Percentiles rank a stretch among this genome's conserved stretches.
Evolutionary conservation across 2,113 vertebrate genomes (phyloP).

Genomic region (Paramormyrops kingsleyae): DNA sequence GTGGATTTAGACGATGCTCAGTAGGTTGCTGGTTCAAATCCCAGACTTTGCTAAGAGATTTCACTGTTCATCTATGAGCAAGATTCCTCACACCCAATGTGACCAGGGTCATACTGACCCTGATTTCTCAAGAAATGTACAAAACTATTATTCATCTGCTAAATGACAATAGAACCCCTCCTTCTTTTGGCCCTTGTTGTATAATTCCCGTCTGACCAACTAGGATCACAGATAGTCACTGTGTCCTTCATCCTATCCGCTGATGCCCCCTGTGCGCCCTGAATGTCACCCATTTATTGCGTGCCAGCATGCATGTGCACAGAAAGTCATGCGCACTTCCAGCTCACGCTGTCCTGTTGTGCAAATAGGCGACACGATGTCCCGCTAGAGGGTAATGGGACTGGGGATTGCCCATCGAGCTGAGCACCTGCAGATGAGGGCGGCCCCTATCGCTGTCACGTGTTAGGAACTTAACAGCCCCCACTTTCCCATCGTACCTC

Average conservation of each 20-base stretch:
- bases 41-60: not conserved
- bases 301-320: not conserved
- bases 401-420: not conserved
- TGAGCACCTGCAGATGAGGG: not conserved
- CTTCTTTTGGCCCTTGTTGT: not conserved
- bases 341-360: not conserved
- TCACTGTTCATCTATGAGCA: not conserved
- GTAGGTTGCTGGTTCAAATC: not conserved
- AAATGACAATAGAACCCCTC: not conserved
- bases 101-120: not conserved
- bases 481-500: not conserved
- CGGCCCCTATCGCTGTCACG: not conserved
- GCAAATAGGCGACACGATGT: slow-evolving; percentile 1
- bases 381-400: not conserved
- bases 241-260: not conserved
- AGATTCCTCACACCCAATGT: not conserved
- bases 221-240: not conserved
- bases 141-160: not conserved
- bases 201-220: not conserved
- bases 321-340: no score
- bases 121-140: not conserved
- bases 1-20: not conserved
- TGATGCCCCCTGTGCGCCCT: not conserved
- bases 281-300: not conserved
- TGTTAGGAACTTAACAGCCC: not conserved